phyloP scores from a whole-genome alignment of 2,888 invertebrate species.

The Noctua janthina region DNA sequence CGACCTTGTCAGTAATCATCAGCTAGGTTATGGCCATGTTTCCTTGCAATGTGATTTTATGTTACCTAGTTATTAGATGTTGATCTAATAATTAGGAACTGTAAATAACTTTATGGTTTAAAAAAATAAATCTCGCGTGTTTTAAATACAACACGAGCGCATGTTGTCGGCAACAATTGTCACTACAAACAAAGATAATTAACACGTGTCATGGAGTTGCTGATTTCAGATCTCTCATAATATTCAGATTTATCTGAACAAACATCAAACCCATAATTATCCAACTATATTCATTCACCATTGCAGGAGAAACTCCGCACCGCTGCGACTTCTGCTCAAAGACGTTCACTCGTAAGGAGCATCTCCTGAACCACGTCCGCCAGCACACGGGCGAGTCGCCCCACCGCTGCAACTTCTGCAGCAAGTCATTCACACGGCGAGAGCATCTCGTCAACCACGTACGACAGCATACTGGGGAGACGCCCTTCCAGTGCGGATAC shows the following conservation, averaged over 20 bases:
- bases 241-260: neutral
- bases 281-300: neutral
- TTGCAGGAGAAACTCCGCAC: conserved; percentile 93
- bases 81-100: too few relatives aligned
- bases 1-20: neutral
- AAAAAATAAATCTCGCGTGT: neutral
- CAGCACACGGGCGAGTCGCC: conserved; percentile 96
- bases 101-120: neutral
- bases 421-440: conserved; percentile 96
- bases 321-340: conserved; percentile 95
- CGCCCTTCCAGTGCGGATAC: conserved; percentile 95
- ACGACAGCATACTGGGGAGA: conserved; percentile 94
- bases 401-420: conserved; percentile 96
- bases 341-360: conserved; percentile 94
- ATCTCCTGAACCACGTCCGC: conserved; percentile 94
- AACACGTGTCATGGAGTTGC: neutral
- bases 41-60: neutral
- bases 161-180: neutral
- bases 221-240: neutral
- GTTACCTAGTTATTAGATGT: too few relatives aligned
- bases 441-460: conserved; percentile 97
- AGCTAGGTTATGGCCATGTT: neutral
- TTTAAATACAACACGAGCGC: neutral
- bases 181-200: neutral
- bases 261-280: neutral